Evolutionary conservation across 2,888 invertebrate species (phyloP), one percentile per base, ranked within the genome.

Genomic region (Seira ritae): DNA sequence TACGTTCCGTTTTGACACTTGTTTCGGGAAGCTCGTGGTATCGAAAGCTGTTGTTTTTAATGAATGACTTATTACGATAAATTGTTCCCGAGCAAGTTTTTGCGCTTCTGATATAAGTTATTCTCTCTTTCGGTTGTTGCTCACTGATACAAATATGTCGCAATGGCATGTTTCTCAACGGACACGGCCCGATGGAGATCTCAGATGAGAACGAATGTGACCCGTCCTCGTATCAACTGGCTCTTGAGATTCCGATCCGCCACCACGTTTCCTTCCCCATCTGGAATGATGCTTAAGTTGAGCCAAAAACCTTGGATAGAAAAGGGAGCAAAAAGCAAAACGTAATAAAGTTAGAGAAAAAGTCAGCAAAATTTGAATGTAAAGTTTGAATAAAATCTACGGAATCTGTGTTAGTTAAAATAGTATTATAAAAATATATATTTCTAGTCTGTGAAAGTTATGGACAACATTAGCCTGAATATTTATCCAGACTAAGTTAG

Each of bases 131-230:
- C n/a, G n/a, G n/a, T n/a, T n/a, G n/a, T n/a, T n/a, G n/a, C n/a
- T n/a, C n/a, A n/a, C n/a, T n/a, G n/a, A n/a, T n/a, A n/a, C n/a
- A n/a, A n/a, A n/a, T 42, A 42, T 12, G n/a, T n/a, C n/a, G n/a
- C n/a, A n/a, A n/a, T n/a, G n/a, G n/a, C n/a, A 42, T 19, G 23
- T 60, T 65, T 55, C 23, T 96, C 95, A 97, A 94, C 97, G 94
- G 91, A 97, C 97, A 91, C 97, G 94, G 91, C 97, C 97, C 87
- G 96, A 97, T 71, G 97, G 97, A 90, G 97, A 97, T 89, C 97
- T 94, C 90, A 97, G 93, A 92, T 97, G 96, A 88, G 97, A 97
- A 89, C 96, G 94, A 91, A 97, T 97, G 92, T 97, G 97, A 85
- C 96, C 96, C 67, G 96, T 95, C 90, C 95, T 93, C 91, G 95